A percentile compares a stretch with the other conserved stretches of the same genome.
Conservation (phyloP, 2,888 invertebrate genomes). For the Drepanosiphum platanoidis region DNA sequence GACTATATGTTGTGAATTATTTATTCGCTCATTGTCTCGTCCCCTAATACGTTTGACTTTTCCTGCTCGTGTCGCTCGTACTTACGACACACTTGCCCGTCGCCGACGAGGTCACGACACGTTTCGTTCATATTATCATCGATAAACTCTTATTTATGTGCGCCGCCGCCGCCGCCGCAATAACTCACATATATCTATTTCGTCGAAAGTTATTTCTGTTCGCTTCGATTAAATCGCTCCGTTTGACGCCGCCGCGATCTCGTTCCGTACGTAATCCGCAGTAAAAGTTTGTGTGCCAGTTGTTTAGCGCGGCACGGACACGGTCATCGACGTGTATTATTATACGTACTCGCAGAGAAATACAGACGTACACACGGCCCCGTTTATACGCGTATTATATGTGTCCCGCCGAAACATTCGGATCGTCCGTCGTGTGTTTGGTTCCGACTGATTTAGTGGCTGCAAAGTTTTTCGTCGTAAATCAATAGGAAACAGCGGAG, state of each 20-base stretch:
- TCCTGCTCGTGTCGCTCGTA: not conserved
- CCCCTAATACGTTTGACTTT: not conserved
- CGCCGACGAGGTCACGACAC: not conserved
- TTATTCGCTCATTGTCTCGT: not conserved
- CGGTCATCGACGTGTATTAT: constrained; percentile 9
- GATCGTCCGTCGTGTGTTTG: constrained; percentile 23
- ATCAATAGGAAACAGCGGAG: constrained; percentile 16
- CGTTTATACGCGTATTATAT: not conserved
- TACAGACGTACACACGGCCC: not conserved
- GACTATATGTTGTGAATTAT: not conserved
- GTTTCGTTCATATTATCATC: not conserved
- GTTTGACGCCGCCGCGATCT: constrained; percentile 22
- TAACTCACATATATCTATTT: not conserved
- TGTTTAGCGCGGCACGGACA: not conserved
- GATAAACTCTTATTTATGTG: not conserved
- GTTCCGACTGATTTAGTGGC: constrained; percentile 39
- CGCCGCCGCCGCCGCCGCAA: not conserved
- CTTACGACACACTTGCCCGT: not conserved
- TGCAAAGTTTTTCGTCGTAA: constrained; percentile 50
- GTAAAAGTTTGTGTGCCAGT: constrained; percentile 34
- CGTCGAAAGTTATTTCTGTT: constrained; percentile 24
- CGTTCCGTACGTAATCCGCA: not conserved
- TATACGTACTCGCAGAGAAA: not conserved
- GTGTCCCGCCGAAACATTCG: not conserved
- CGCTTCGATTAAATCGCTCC: constrained; percentile 26